A percentile compares a stretch with the other conserved stretches of the same genome.
These are phyloP conservation scores for Drosophila nr. medialis DNA, from an alignment of 2,888 invertebrate species.

Conservation along the genomic window DNA sequence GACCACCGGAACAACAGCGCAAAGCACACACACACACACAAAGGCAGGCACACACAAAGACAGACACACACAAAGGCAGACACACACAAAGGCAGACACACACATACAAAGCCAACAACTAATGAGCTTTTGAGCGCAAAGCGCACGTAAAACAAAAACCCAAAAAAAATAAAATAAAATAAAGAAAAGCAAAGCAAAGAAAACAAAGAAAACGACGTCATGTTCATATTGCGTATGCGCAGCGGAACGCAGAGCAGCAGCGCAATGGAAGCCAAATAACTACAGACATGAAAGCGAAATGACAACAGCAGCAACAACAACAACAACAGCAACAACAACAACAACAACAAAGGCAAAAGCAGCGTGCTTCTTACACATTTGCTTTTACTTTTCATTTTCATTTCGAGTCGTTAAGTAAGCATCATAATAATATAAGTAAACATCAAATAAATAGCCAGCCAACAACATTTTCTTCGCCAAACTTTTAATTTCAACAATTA, in stretches of 20 bases:
- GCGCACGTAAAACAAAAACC: slow-evolving; percentile 1
- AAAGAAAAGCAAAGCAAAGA: slow-evolving; percentile 1
- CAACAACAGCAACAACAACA: background rate
- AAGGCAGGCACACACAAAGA: background rate
- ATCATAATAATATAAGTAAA: slow-evolving; percentile 38
- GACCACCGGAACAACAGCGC: slow-evolving; percentile 42
- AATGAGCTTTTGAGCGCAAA: slow-evolving; percentile 30
- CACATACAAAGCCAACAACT: slow-evolving; percentile 10
- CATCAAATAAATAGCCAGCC: slow-evolving; percentile 40
- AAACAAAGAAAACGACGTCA: slow-evolving; percentile 4
- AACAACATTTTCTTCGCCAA: slow-evolving; percentile 40
- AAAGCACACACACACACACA: slow-evolving; percentile 7
- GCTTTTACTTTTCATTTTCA: slow-evolving; percentile 62
- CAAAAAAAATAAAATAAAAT: background rate
- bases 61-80: background rate
- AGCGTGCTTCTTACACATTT: slow-evolving; percentile 21
- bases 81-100: background rate
- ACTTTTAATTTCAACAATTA: slow-evolving; percentile 70
- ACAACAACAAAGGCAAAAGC: background rate
- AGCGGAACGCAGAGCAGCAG: slow-evolving; percentile 34
- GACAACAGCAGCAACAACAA: slow-evolving; percentile 26
- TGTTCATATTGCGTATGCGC: slow-evolving; percentile 58
- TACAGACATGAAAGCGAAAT: slow-evolving; percentile 49
- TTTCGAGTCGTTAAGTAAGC: slow-evolving; percentile 42
- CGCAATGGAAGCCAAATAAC: slow-evolving; percentile 46